Percentiles rank a stretch among this genome's conserved stretches.
Conservation (phyloP, 2,888 invertebrate species). For the Drosophila incognita region DNA sequence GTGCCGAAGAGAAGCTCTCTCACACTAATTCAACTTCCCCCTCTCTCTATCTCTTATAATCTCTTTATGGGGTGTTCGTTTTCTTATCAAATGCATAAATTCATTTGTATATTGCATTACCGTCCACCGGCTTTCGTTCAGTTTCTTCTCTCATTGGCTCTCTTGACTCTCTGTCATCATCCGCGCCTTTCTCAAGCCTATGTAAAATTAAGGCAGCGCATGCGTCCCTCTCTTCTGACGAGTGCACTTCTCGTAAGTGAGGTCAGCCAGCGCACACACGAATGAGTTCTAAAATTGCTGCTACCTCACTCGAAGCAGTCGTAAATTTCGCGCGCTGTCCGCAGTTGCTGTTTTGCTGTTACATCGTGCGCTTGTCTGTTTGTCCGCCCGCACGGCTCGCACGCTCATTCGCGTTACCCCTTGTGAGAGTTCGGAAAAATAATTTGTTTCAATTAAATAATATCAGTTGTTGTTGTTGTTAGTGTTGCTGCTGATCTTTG, state of each 20-base stretch:
- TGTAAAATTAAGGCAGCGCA: conserved; percentile 38
- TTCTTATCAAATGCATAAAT: conserved; percentile 12
- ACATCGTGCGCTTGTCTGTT: conserved; percentile 26
- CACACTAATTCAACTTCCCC: background rate
- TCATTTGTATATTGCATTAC: conserved; percentile 17
- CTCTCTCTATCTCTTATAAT: background rate
- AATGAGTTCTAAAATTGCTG: conserved; percentile 6
- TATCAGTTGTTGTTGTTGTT: conserved; percentile 40
- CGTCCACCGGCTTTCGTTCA: conserved; percentile 36
- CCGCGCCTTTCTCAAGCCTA: conserved; percentile 16
- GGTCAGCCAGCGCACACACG: conserved; percentile 2
- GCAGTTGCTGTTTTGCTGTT: conserved; percentile 57
- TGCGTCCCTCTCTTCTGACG: conserved; percentile 36
- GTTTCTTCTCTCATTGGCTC: conserved; percentile 4
- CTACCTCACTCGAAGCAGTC: conserved; percentile 12
- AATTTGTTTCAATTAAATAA: conserved; percentile 64
- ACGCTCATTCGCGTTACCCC: conserved; percentile 14
- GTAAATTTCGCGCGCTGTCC: conserved; percentile 44
- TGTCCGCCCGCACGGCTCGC: conserved; percentile 9
- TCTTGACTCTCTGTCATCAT: conserved; percentile 2
- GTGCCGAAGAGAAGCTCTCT: background rate
- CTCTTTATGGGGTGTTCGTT: background rate
- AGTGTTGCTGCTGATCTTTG: conserved; percentile 24
- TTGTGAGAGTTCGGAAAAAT: conserved; percentile 38
- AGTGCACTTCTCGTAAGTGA: conserved; percentile 8